These are phyloP conservation scores for Hyles vespertilio DNA, from an alignment of 1,140 invertebrate species.

Conservation along the genomic window DNA sequence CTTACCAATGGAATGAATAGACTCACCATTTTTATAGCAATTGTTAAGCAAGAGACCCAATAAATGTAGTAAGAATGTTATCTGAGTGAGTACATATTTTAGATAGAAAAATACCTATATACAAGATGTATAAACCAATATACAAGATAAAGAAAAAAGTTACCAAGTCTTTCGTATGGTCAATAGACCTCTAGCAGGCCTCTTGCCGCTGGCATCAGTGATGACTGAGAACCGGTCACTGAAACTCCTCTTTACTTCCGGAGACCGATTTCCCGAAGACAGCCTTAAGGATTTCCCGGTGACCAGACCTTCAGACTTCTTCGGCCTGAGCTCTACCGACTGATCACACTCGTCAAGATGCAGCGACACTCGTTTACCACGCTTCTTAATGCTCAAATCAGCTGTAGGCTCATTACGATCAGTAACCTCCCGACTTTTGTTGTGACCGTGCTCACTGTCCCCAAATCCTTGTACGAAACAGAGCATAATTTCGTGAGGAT, in stretches of 20 bases:
- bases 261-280: conserved; percentile 39
- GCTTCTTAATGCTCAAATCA: conserved; percentile 31
- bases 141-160: conserved; percentile 27
- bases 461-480: conserved; percentile 67
- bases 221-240: conserved; percentile 66
- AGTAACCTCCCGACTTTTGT: conserved; percentile 35
- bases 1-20: too few relatives aligned
- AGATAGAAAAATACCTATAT: too few relatives aligned
- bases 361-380: conserved; percentile 38
- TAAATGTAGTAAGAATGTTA: too few relatives aligned
- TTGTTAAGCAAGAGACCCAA: too few relatives aligned
- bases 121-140: too few relatives aligned
- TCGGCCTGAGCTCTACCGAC: conserved; percentile 14
- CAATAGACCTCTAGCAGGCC: conserved; percentile 48
- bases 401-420: conserved; percentile 30
- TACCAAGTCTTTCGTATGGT: conserved; percentile 71
- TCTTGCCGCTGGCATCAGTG: conserved; percentile 50
- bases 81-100: too few relatives aligned
- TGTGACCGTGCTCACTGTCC: conserved; percentile 45
- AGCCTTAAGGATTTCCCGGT: conserved; percentile 52
- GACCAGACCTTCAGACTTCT: conserved; percentile 28
- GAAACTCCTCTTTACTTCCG: conserved; percentile 65
- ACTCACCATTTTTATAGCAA: too few relatives aligned
- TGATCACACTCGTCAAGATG: conserved; percentile 12
- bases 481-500: conserved; percentile 70